Base-by-base conservation (phyloP, 2,113 vertebrate species). In the Rhipidura dahli region DNA sequence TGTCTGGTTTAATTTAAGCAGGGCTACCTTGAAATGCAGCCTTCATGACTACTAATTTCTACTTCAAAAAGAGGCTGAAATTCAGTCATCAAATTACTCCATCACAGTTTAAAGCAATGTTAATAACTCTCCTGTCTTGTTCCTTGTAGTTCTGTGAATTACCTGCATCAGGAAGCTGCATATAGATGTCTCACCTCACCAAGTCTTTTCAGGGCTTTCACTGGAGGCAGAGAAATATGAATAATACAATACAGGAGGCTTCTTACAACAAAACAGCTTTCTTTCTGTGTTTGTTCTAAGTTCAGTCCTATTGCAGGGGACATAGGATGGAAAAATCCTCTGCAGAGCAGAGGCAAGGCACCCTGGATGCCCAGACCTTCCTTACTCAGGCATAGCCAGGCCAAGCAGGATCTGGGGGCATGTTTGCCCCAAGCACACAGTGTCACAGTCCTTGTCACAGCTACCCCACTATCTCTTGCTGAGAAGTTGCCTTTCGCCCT, bases 61-160 rank as follows among this genome's bases (percentile, higher is more conserved):
- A 30, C 90, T 93, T 93, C 86, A 90, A 89, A 96, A 73, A 81
- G 45, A 86, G 23, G 19, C 30, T 87, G 94, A 90, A 94, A 93
- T 81, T 71, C 61, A 75, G 64, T 75, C 68, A 57, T 95, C 47
- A 68, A 71, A 87, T 87, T 90, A 42, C 82, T 91, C 72, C 64
- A 71, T 89, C 85, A 39, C 88, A 94, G 51, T 87, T 68, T 90
- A 75, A 94, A 90, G 60, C 61, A 78, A 39, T 68, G 37, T 76
- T 96, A 83, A 78, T 66, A 78, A 71, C n/a, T 26, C 33, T n/a
- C 7, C 65, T 90, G 10, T 45, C 64, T 78, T 78, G 15, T 40
- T 75, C 47, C 33, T 71, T 81, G 40, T 49, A 70, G 37, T 59
- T 90, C 64, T 68, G 26, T 7, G 5, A 66, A 83, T 90, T 50